A percentile compares a stretch with the other conserved stretches of the same genome.
These are phyloP conservation scores for Takifugu flavidus DNA, from an alignment of 2,113 vertebrate genomes.

Conservation along the genomic window DNA sequence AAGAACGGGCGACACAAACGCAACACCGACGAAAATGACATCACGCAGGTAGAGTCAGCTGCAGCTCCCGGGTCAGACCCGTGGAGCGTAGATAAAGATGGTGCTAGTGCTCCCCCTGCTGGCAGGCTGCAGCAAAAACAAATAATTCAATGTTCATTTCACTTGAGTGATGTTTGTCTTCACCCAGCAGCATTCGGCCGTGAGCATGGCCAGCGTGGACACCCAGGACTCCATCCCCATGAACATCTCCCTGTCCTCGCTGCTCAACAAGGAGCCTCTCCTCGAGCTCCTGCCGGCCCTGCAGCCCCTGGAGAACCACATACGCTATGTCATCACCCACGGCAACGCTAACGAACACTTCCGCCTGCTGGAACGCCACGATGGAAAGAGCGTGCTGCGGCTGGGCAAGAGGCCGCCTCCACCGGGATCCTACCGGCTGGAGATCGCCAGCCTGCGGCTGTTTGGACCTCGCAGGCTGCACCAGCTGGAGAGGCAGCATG, in stretches of 20 bases:
- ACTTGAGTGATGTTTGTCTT: background rate
- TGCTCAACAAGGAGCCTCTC: slow-evolving; percentile 83
- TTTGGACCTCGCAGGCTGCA: slow-evolving; percentile 77
- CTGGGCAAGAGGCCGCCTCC: slow-evolving; percentile 74
- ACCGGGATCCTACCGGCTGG: slow-evolving; percentile 81
- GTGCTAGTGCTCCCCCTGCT: too few species aligned
- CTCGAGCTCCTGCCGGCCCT: slow-evolving; percentile 85
- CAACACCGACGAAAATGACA: slow-evolving; percentile 70
- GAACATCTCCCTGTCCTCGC: slow-evolving; percentile 76
- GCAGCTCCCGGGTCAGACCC: background rate
- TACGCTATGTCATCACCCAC: slow-evolving; percentile 81
- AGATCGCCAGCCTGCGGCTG: slow-evolving; percentile 82
- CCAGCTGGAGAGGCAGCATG: slow-evolving; percentile 80
- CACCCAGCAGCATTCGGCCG: slow-evolving; percentile 48
- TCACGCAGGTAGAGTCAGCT: slow-evolving; percentile 58
- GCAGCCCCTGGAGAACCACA: slow-evolving; percentile 78
- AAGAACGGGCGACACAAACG: slow-evolving; percentile 69
- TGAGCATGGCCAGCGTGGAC: slow-evolving; percentile 88
- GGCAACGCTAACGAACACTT: slow-evolving; percentile 83
- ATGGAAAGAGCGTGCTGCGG: slow-evolving; percentile 82
- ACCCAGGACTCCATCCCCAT: slow-evolving; percentile 80
- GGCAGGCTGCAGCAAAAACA: too few species aligned
- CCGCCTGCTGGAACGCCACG: slow-evolving; percentile 79
- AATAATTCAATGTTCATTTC: background rate
- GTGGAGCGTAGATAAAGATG: too few species aligned